Evolutionary conservation across 2,888 invertebrate species (phyloP), one percentile per base, ranked within the genome.

Genomic region (Stramonita haemastoma): DNA sequence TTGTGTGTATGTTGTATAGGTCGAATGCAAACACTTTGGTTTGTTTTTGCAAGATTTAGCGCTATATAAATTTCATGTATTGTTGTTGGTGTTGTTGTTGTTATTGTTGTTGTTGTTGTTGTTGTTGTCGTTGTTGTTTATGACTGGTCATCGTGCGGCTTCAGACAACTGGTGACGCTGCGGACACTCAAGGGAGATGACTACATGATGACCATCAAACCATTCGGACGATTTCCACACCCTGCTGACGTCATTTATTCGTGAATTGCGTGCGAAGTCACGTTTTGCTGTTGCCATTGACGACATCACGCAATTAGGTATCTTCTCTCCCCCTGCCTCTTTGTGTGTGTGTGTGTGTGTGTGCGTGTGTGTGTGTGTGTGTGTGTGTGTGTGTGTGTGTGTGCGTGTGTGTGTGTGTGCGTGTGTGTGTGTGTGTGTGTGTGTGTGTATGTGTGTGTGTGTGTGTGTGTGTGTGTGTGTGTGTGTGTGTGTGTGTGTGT

Each of bases 181-280:
- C 90, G 92, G 13, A 93, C 94, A 13, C 90, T 94, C 0, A 93
- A 92, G 66, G 93, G 93, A 22, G 94, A 94, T 22, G 93, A 93
- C 34, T 93, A 93, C 91, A 89, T 91, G 26, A 90, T 94, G 56
- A 92, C 90, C 29, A 92, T 94, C 0, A 89, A n/a, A 91, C 22
- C 94, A 94, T 84, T 90, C 93, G 0, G 95, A 95, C 5, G 95
- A 94, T 79, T 91, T 95, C 46, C 93, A 89, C 88, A 46, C 88
- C 26, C 87, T 94, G 86, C 90, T 95, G 86, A 91, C 92, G 36
- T 91, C 90, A 70, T 94, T 93, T 89, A 90, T 94, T 66, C 91
- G 93, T 26, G 94, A 93, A 26, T 91, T 95, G 6, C 91, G 92
- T 79, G 90, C 91, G 36, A 90, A 92, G 66, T 94, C 94, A 89